These are phyloP conservation scores for Phalloptychus januarius DNA, from an alignment of 2,797 vertebrate genomes.

Conservation along the genomic window DNA sequence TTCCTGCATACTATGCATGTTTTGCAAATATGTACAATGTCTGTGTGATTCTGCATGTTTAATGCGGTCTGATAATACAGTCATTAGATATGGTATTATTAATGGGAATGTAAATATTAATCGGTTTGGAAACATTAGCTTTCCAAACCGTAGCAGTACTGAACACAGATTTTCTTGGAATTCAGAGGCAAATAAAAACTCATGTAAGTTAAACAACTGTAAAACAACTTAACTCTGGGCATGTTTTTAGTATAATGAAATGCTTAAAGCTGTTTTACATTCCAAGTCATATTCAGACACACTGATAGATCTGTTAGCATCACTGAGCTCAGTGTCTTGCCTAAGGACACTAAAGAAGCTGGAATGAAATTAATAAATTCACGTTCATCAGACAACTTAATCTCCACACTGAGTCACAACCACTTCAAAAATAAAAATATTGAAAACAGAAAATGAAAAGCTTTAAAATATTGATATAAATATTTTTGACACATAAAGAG, in stretches of 20 bases:
- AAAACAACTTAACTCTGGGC: not conserved
- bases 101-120: not conserved
- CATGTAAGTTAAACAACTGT: not conserved
- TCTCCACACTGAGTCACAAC: not conserved
- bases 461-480: not conserved
- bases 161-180: not conserved
- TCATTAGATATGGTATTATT: not conserved
- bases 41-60: not conserved
- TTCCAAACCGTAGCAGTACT: not conserved
- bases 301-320: not conserved
- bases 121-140: not conserved
- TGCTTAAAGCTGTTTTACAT: not conserved
- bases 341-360: not conserved
- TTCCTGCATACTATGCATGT: not conserved
- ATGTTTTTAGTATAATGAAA: not conserved
- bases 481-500: not conserved
- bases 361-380: not conserved
- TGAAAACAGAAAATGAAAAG: not conserved
- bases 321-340: not conserved
- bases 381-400: not conserved
- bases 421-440: not conserved
- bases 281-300: not conserved
- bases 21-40: not conserved
- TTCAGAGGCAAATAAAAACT: not conserved
- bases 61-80: not conserved